Evolutionary conservation across 1,140 invertebrate genomes (phyloP), one percentile per base, ranked within the genome.

Genomic region (Globodera rostochiensis): DNA sequence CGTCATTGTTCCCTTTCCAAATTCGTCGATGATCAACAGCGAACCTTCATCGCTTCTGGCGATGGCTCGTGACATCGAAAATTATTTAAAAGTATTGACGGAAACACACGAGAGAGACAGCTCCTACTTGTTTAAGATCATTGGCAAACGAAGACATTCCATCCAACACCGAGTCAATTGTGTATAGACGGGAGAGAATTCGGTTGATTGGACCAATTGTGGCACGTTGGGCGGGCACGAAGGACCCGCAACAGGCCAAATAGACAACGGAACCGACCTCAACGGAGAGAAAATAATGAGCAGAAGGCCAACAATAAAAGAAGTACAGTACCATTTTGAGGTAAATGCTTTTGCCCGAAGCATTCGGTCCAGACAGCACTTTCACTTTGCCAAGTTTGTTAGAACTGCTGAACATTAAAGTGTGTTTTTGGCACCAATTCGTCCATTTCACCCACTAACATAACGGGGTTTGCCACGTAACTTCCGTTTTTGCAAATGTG

Each of bases 291-390:
- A 66, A 71, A 47, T 6, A 50, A 53, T 69, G 4, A 15, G 15
- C 13, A 81, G 21, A 79, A 47, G 47, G 47, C 71, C 19, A 70
- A 21, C 36, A 15, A 53, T 74, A 45, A 50, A 64, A 11, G 36
- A 76, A 53, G 46, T 79, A 7, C 50, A 45, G 81, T 83, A 94
- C 92, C 91, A 95, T 94, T 91, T 95, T 96, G 84, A 97, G 91
- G 88, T 95, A 97, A 46, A 96, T 93, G 85, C 94, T 96, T 91
- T 98, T 98, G 0, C 96, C 96, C 88, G 94, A 95, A 9, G 94
- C 93, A 91, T 97, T 97, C 1, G 95, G 94, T 1, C 95, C 95
- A 3, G 94, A 95, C 15, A 97, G 87, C 49, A 97, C 92, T 88
- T 94, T 94, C 3, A 96, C 92, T 78, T 92, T 92, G 13, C 92